phyloP scores from a whole-genome alignment of 2,797 vertebrate species.

The Megalops cyprinoides region DNA sequence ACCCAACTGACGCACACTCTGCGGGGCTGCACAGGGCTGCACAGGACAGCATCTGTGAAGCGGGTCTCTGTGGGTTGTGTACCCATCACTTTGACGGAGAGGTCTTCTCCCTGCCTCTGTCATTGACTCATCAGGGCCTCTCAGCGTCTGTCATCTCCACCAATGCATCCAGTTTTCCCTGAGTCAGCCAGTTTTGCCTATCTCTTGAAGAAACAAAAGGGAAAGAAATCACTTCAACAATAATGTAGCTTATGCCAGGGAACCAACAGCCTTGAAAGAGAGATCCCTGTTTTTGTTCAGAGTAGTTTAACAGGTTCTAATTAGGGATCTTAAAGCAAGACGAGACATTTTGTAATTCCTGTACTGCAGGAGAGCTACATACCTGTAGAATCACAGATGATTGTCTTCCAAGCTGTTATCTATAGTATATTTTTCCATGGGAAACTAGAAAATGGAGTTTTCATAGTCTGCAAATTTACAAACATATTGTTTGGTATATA shows the following conservation, averaged over 20 bases:
- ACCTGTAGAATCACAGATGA: constrained; percentile 55
- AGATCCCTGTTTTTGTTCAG: constrained; percentile 70
- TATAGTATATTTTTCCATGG: too few species aligned
- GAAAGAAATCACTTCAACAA: constrained; percentile 68
- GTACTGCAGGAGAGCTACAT: constrained; percentile 30
- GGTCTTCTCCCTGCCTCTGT: too few species aligned
- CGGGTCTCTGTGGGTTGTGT: background rate
- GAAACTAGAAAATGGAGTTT: too few species aligned
- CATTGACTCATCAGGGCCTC: constrained; percentile 75
- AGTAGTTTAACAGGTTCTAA: constrained; percentile 62
- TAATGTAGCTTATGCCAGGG: constrained; percentile 72
- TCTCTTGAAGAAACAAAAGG: constrained; percentile 41
- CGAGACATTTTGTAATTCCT: constrained; percentile 52
- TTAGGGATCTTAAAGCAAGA: constrained; percentile 55
- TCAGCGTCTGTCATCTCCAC: constrained; percentile 73
- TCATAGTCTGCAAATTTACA: too few species aligned
- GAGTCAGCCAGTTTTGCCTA: constrained; percentile 69
- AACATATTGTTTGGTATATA: too few species aligned
- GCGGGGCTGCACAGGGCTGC: background rate
- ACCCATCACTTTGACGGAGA: constrained; percentile 50
- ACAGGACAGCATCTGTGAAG: background rate
- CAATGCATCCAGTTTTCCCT: constrained; percentile 72
- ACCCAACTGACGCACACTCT: too few species aligned
- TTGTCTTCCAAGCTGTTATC: constrained; percentile 62
- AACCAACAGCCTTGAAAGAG: constrained; percentile 68